These are phyloP conservation scores for Drosophila subobscura DNA, from an alignment of 1,140 invertebrate species.

Conservation along the genomic window DNA sequence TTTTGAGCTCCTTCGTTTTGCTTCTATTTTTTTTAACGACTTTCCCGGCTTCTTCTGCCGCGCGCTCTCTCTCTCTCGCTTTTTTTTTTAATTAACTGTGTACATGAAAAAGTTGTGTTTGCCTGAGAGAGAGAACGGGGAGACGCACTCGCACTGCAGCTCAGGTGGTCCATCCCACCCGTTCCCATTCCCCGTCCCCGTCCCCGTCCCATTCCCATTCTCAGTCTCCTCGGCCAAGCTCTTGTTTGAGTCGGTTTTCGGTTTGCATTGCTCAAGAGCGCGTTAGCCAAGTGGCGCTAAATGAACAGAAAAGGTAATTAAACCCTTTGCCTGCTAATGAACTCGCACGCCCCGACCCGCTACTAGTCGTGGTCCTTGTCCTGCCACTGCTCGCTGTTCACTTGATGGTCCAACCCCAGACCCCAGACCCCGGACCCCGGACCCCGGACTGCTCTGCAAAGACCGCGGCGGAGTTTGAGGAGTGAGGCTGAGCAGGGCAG, in stretches of 20 bases:
- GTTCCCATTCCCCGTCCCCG: neutral
- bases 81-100: conserved; percentile 74
- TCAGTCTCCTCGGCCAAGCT: neutral
- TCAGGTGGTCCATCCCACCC: conserved; percentile 20
- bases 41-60: conserved; percentile 25
- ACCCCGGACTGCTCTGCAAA: neutral
- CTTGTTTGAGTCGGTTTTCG: conserved; percentile 63
- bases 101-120: conserved; percentile 70
- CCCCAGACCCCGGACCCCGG: neutral
- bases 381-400: neutral
- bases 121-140: conserved; percentile 35
- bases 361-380: too few species aligned
- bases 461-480: neutral
- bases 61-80: conserved; percentile 1
- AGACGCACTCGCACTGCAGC: conserved; percentile 24
- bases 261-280: conserved; percentile 83
- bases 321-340: conserved; percentile 83
- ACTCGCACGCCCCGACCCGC: conserved; percentile 51
- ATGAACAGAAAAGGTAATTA: conserved; percentile 84
- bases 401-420: conserved; percentile 2
- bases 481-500: conserved; percentile 26
- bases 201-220: neutral
- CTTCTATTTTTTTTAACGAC: conserved; percentile 27
- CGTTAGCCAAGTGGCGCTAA: conserved; percentile 83
- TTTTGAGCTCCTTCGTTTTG: conserved; percentile 19